phyloP scores from a whole-genome alignment of 2,888 invertebrate genomes.

The Polymixis lichenea region DNA sequence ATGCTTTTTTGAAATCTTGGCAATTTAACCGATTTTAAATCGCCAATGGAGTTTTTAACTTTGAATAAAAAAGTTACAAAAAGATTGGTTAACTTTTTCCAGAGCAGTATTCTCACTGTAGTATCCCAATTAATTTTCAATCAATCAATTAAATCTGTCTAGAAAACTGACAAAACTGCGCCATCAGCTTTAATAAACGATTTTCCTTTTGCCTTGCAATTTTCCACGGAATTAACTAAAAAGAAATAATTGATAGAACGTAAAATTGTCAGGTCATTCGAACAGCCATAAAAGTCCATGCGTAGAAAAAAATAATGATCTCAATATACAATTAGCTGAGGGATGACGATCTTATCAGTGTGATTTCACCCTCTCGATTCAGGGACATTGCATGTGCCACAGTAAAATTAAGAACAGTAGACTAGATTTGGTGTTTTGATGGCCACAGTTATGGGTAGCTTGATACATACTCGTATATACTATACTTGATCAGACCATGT shows the following conservation, averaged over 20 bases:
- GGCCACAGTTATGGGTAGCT: background rate
- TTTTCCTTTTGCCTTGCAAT: background rate
- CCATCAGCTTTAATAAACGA: background rate
- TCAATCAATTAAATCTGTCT: slow-evolving; percentile 23
- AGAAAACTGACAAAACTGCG: background rate
- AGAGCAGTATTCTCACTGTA: background rate
- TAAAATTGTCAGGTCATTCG: background rate
- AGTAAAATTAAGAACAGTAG: slow-evolving; percentile 19
- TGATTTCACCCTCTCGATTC: slow-evolving; percentile 63
- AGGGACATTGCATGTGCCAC: slow-evolving; percentile 47
- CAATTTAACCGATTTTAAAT: background rate
- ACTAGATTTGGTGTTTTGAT: background rate
- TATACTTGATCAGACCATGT: no score
- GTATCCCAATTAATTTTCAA: slow-evolving; percentile 27
- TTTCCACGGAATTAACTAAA: background rate
- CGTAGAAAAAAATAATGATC: slow-evolving; percentile 29
- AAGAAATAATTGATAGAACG: background rate
- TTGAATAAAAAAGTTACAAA: slow-evolving; percentile 6
- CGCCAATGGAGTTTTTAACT: background rate
- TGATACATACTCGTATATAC: no score
- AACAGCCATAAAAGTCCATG: background rate
- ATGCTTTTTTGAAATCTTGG: background rate
- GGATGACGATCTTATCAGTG: slow-evolving; percentile 63
- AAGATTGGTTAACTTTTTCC: background rate
- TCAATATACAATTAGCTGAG: slow-evolving; percentile 54